Evolutionary conservation across 2,113 vertebrate species (phyloP).

Genomic region (Xenotilapia longispinis): DNA sequence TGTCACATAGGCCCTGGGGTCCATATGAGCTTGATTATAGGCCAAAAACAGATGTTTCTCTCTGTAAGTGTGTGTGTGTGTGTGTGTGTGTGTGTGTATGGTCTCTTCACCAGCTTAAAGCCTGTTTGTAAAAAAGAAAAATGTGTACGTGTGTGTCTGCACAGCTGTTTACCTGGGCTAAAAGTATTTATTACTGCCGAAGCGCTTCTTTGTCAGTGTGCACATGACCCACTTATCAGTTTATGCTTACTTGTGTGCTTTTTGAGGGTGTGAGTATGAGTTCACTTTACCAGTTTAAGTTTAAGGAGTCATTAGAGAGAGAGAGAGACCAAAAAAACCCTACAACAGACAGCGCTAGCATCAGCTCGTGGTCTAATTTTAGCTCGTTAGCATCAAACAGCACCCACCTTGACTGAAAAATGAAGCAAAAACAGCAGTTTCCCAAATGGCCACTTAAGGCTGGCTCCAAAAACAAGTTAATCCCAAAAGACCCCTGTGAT

Average conservation of each 20-base stretch:
- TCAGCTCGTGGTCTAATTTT: background rate
- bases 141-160: background rate
- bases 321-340: background rate
- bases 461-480: background rate
- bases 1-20: slow-evolving; percentile 29
- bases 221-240: slow-evolving; percentile 17
- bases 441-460: background rate
- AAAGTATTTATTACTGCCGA: slow-evolving; percentile 35
- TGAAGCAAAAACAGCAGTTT: background rate
- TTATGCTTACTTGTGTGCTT: background rate
- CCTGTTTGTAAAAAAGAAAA: background rate
- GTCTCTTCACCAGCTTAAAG: background rate
- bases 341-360: background rate
- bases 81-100: background rate
- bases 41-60: slow-evolving; percentile 59
- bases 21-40: slow-evolving; percentile 46
- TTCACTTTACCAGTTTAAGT: background rate
- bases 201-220: slow-evolving; percentile 7
- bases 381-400: background rate
- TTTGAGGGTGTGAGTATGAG: background rate
- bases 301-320: background rate
- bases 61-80: background rate
- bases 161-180: slow-evolving; percentile 46
- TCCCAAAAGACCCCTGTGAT: background rate
- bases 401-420: background rate